phyloP scores from a whole-genome alignment of 2,888 invertebrate species.

The Carterocephalus palaemon region DNA sequence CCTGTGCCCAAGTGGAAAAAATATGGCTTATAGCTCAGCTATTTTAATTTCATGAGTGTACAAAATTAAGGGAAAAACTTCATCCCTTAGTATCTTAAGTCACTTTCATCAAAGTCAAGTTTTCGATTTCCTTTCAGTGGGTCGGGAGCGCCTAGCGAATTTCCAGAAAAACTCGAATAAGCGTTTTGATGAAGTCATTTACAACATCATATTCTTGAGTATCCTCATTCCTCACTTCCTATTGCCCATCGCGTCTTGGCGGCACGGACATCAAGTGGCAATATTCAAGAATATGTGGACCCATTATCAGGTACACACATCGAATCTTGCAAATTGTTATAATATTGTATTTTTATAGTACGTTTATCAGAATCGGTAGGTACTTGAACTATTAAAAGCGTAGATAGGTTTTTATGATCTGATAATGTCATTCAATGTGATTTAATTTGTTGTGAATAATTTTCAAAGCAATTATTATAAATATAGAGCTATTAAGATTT shows the following conservation, averaged over 20 bases:
- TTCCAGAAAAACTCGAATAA: conserved; percentile 80
- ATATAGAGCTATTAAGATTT: too few relatives aligned
- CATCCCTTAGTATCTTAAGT: neutral
- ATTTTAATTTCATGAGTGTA: neutral
- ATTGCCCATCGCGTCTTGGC: conserved; percentile 84
- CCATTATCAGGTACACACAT: conserved; percentile 80
- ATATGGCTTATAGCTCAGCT: too few relatives aligned
- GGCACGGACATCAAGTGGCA: conserved; percentile 84
- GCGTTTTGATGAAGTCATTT: conserved; percentile 86
- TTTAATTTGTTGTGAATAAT: too few relatives aligned
- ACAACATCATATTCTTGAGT: conserved; percentile 85
- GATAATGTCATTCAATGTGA: too few relatives aligned
- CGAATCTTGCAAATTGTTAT: too few relatives aligned
- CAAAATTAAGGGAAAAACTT: neutral
- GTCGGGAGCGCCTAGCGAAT: conserved; percentile 73
- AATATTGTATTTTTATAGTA: too few relatives aligned
- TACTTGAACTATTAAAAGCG: too few relatives aligned
- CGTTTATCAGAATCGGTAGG: too few relatives aligned
- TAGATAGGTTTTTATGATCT: too few relatives aligned
- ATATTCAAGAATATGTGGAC: conserved; percentile 90
- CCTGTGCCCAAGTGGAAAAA: too few relatives aligned
- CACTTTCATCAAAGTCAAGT: conserved; percentile 2
- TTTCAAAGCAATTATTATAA: too few relatives aligned
- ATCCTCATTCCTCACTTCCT: conserved; percentile 85
- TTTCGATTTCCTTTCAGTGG: conserved; percentile 54